These are phyloP conservation scores for Omphaloscelis lunosa DNA, from an alignment of 2,888 invertebrate genomes.

Conservation along the genomic window DNA sequence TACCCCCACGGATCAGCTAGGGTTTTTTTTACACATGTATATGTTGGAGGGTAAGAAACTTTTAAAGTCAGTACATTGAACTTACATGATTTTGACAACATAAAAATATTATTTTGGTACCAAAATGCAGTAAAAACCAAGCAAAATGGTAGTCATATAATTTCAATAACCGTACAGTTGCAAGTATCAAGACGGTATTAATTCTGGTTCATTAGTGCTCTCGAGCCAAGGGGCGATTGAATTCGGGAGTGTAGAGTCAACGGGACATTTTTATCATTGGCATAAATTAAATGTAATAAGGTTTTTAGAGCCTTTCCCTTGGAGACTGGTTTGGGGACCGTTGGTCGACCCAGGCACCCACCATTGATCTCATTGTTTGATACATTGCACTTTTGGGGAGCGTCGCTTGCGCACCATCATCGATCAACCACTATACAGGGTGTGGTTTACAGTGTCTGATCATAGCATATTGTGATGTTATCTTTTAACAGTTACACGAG, in stretches of 20 bases:
- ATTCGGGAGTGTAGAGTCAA: constrained; percentile 68
- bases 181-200: constrained; percentile 31
- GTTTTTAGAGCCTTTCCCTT: constrained; percentile 72
- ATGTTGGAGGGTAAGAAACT: constrained; percentile 22
- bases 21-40: too few relatives aligned
- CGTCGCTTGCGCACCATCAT: constrained; percentile 76
- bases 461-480: not conserved
- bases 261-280: constrained; percentile 76
- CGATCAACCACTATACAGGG: constrained; percentile 74
- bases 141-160: constrained; percentile 11
- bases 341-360: constrained; percentile 83
- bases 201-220: constrained; percentile 53
- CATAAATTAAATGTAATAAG: constrained; percentile 75
- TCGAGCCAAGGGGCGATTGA: constrained; percentile 59
- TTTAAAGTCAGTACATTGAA: constrained; percentile 42
- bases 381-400: constrained; percentile 86
- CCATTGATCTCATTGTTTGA: constrained; percentile 84
- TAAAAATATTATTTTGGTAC: constrained; percentile 19
- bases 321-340: constrained; percentile 86
- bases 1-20: too few relatives aligned
- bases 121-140: constrained; percentile 25
- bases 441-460: constrained; percentile 58
- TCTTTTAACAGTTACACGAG: not conserved
- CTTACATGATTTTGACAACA: constrained; percentile 12
- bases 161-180: constrained; percentile 19